Percentiles rank a stretch among this genome's conserved stretches.
These are phyloP conservation scores for Eulacestoma nigropectus DNA, from an alignment of 2,113 vertebrate species.

Conservation along the genomic window DNA sequence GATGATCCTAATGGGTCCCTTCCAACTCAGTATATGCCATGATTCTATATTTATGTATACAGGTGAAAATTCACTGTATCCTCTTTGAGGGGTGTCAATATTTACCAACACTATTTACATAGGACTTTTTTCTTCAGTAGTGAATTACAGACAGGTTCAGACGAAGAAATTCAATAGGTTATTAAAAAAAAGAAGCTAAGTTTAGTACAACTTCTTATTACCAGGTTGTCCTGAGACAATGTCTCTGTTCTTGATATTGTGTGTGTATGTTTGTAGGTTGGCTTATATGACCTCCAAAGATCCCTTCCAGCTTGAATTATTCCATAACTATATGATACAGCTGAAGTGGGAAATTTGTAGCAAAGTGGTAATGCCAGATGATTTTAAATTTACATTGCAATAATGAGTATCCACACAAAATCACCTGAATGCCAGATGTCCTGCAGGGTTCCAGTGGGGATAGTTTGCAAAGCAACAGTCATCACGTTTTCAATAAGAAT, in stretches of 20 bases:
- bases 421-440: constrained; percentile 18
- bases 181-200: neutral
- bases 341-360: constrained; percentile 7
- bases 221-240: neutral
- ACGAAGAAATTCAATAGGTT: neutral
- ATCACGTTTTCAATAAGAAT: neutral
- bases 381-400: neutral
- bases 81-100: neutral
- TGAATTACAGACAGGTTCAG: neutral
- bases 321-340: neutral
- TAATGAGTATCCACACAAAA: neutral
- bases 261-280: neutral
- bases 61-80: neutral
- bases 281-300: neutral
- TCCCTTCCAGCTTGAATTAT: neutral
- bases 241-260: neutral
- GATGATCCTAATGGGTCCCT: neutral
- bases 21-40: neutral
- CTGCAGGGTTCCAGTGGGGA: neutral
- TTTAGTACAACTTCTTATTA: neutral
- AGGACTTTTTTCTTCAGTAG: neutral
- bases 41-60: neutral
- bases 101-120: neutral
- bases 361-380: neutral
- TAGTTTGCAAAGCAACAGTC: neutral